Evolutionary conservation across 2,888 invertebrate genomes (phyloP), one percentile per base, ranked within the genome.

Genomic region (Catotricha subobsoleta): DNA sequence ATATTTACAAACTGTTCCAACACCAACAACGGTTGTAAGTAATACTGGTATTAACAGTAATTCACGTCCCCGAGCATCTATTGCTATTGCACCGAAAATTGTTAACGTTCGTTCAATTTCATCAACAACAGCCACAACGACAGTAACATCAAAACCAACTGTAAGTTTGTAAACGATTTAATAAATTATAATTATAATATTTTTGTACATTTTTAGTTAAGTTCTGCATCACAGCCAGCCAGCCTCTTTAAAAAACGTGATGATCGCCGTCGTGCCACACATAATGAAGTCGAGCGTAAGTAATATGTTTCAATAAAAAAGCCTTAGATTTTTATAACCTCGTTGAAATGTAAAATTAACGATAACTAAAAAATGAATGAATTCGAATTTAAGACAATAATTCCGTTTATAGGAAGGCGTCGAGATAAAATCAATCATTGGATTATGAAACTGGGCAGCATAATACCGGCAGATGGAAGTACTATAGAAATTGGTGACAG

Each of bases 341-440:
- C n/a, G n/a, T n/a, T n/a, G n/a, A n/a, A n/a, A n/a, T n/a, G n/a
- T n/a, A n/a, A n/a, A n/a, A n/a, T n/a, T n/a, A n/a, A n/a, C n/a
- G n/a, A n/a, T n/a, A n/a, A n/a, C n/a, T n/a, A n/a, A n/a, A n/a
- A n/a, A n/a, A n/a, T n/a, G n/a, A n/a, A n/a, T n/a, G n/a, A n/a
- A n/a, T n/a, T n/a, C n/a, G n/a, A n/a, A n/a, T n/a, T n/a, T n/a
- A 8, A 25, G 7, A 8, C 7, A 7, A 10, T 25, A 25, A 25
- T 8, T 25, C 7, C 7, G 10, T 10, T 8, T 25, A 8, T 25
- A 25, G 25, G 25, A 18, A 67, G 94, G 47, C 69, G 95, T 35
- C 67, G 95, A 50, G 92, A 94, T 57, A 95, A 94, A 69, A 95
- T 95, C 47, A 95, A 95, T 60, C 87, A 80, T 55, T 95, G 94